phyloP scores from a whole-genome alignment of 1,140 invertebrate genomes.

The Babylonia areolata region DNA sequence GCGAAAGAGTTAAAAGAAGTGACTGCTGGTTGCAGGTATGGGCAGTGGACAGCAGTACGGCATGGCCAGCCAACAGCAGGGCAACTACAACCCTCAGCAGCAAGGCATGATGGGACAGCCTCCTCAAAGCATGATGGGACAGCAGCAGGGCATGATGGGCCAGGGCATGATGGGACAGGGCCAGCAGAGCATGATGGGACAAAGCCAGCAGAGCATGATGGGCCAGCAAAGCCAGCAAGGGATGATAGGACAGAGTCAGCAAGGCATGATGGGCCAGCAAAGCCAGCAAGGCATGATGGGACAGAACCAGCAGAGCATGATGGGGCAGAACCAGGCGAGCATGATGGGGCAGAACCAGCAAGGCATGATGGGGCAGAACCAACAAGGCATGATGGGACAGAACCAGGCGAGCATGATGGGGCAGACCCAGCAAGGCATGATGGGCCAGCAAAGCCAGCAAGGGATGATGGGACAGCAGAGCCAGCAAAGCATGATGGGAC shows the following conservation, averaged over 20 bases:
- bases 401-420: conserved; percentile 15
- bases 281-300: conserved; percentile 31
- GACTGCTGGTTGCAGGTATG: neutral
- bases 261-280: conserved; percentile 35
- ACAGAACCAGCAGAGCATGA: conserved; percentile 26
- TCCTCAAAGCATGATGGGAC: conserved; percentile 37
- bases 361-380: conserved; percentile 36
- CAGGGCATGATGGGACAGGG: conserved; percentile 31
- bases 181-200: conserved; percentile 54
- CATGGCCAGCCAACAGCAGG: conserved; percentile 40
- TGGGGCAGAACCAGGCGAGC: conserved; percentile 30
- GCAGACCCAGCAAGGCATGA: conserved; percentile 49
- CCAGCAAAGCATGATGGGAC: conserved; percentile 57
- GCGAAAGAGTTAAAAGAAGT: no score
- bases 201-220: conserved; percentile 43
- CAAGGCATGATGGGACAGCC: conserved; percentile 46
- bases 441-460: conserved; percentile 28
- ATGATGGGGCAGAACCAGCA: conserved; percentile 46
- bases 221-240: conserved; percentile 28
- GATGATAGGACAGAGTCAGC: conserved; percentile 31
- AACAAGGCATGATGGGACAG: conserved; percentile 29
- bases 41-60: conserved; percentile 46
- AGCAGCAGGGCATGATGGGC: conserved; percentile 33
- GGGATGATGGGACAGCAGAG: conserved; percentile 32
- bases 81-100: conserved; percentile 26